phyloP scores from a whole-genome alignment of 2,888 invertebrate species.

The Plemyria rubiginata region DNA sequence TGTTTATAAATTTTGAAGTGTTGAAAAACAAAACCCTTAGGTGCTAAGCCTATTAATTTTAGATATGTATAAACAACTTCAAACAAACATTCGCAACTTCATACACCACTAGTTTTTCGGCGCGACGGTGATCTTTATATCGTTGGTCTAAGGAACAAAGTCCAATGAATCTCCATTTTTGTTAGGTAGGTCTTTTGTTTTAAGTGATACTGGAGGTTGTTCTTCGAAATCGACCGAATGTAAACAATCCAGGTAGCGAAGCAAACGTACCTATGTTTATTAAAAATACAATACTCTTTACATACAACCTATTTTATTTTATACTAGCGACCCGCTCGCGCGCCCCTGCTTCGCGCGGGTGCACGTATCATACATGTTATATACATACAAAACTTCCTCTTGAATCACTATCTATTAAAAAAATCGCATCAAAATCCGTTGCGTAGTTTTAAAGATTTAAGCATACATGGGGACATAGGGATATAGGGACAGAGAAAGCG shows the following conservation, averaged over 20 bases:
- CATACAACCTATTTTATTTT: conserved; percentile 13
- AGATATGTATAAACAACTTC: conserved; percentile 34
- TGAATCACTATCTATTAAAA: no score
- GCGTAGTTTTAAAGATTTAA: no score
- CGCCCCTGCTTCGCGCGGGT: no score
- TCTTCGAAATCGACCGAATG: conserved; percentile 19
- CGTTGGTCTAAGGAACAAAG: neutral
- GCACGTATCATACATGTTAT: no score
- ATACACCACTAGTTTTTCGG: neutral
- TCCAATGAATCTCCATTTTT: neutral
- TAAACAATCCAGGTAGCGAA: conserved; percentile 37
- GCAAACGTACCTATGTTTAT: conserved; percentile 19
- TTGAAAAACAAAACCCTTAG: conserved; percentile 39
- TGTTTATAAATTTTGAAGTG: conserved; percentile 33
- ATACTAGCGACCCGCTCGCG: no score
- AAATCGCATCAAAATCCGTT: no score
- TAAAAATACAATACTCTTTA: conserved; percentile 24
- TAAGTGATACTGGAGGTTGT: conserved; percentile 16
- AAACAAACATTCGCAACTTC: conserved; percentile 37
- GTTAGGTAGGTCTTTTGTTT: conserved; percentile 27
- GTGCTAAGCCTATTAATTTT: conserved; percentile 26
- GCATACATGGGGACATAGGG: no score
- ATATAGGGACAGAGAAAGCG: no score
- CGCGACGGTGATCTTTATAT: neutral
- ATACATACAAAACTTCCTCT: no score